Base-by-base conservation (phyloP, 37 sponge, comb jelly and placozoan species). In the Lycopodina hypogea region DNA sequence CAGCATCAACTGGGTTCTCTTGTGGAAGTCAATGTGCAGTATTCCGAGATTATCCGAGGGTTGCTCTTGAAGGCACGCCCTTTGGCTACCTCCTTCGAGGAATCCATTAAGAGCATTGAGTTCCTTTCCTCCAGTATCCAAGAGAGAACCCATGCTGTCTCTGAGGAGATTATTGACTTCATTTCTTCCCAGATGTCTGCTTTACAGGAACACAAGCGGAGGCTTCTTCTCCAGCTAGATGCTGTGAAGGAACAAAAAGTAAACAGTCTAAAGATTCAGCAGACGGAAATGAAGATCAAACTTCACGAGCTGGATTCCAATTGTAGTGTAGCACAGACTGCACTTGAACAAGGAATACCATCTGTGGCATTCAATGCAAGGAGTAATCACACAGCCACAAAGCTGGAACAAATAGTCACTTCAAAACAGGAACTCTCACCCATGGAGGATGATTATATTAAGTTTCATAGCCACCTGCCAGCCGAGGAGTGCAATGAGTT, bases 171-270 rank as follows among this genome's bases (percentile, higher is more conserved):
- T 38, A 83, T 88, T 67, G 84, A 83, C 34, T 57, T 38, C 32
- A 83, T 91, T 21, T 84, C 87, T 56, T 26, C 45, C 24, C 87
- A 72, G 21, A 82, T 91, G 81, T 71, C 35, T 11, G 81, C 81
- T 23, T 72, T 91, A 39, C 92, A 91, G n/a, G 88, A 86, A 35
- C 92, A 91, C 77, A 91, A 91, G 40, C 74, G 79, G 19, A 50
- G 30, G 2, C 85, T 91, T 22, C 71, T 91, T 24, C 52, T 23
- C 36, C 75, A 83, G 50, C 56, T 91, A 28, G 76, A 87, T 35
- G 73, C 69, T 3, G 71, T 84, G 21, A 72, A 72, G 19, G 30
- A 32, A 0, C 69, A 83, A 17, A 91, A 91, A 56, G 76, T 63
- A 39, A 38, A 78, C 34, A 72, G 69, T 14, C 53, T 91, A 0